These are phyloP conservation scores for Porites rus DNA, from an alignment of 92 coral and sea anemone species.

Conservation along the genomic window DNA sequence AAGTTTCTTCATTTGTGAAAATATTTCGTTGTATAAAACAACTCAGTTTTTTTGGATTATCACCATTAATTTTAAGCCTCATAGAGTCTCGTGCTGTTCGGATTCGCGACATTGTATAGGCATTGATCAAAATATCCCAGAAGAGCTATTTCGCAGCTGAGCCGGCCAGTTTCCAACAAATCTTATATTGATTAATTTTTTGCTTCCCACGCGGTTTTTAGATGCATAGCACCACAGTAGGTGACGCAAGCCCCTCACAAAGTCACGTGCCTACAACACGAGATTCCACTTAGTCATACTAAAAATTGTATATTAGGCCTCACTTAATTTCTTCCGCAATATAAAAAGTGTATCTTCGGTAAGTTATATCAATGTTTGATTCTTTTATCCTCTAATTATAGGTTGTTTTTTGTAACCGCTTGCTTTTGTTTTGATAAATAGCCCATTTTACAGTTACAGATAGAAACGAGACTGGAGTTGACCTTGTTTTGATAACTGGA, in stretches of 20 bases:
- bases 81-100: constrained; percentile 50
- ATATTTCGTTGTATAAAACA: neutral
- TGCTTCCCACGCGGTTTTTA: neutral
- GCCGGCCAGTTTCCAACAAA: constrained; percentile 35
- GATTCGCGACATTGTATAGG: constrained; percentile 44
- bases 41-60: neutral
- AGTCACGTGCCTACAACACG: constrained; percentile 50
- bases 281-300: constrained; percentile 6
- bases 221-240: neutral
- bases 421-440: no score
- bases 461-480: no score
- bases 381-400: no score
- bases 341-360: no score
- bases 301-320: neutral
- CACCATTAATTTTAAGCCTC: neutral
- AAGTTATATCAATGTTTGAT: no score
- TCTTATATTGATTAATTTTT: neutral
- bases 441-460: no score
- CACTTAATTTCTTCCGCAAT: neutral
- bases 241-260: constrained; percentile 18
- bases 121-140: neutral
- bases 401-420: no score
- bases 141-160: constrained; percentile 39
- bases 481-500: no score
- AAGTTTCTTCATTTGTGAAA: constrained; percentile 13